Base-by-base conservation (phyloP, 2,113 vertebrate genomes). In the Rhizomys pruinosus region DNA sequence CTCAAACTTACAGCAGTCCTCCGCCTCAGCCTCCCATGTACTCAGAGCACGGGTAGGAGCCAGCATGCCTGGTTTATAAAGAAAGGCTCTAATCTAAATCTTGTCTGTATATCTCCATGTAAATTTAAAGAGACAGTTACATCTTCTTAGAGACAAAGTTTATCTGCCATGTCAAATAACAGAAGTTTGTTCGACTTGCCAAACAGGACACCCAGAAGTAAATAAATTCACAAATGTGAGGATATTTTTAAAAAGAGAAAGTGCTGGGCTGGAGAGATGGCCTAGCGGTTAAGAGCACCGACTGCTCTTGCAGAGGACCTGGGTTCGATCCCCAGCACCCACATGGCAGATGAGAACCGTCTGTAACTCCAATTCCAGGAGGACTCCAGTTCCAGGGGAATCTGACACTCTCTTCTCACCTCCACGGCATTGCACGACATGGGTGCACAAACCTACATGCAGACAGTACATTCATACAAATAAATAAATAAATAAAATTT, bases 211-310 rank as follows among this genome's bases (percentile, higher is more conserved):
- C 3, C 32, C 32, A 84, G 47, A 19, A 73, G 80, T 85, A 87
- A 79, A 72, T 61, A 87, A 84, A 57, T 23, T 52, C 55, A 42
- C 17, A 72, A 42, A 76, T 80, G 42, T 89, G 55, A 90, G 71
- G 92, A 85, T 89, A 80, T 71, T 97, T 93, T 87, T 55, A 57
- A 93, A 87, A 90, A 76, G 16, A 8, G 19, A 86, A 92, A 81
- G 79, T 61, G 74, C 39, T 91, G n/a, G n/a, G n/a, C n/a, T n/a
- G n/a, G n/a, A n/a, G n/a, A n/a, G n/a, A n/a, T n/a, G n/a, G n/a
- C n/a, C n/a, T n/a, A n/a, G n/a, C n/a, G n/a, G n/a, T n/a, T n/a
- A n/a, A n/a, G n/a, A n/a, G n/a, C n/a, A n/a, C n/a, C n/a, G n/a
- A n/a, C n/a, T n/a, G n/a, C n/a, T n/a, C n/a, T n/a, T n/a, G n/a